A percentile compares a stretch with the other conserved stretches of the same genome.
These are phyloP conservation scores for Orthonevra nobilis DNA, from an alignment of 2,888 invertebrate genomes.

Conservation along the genomic window DNA sequence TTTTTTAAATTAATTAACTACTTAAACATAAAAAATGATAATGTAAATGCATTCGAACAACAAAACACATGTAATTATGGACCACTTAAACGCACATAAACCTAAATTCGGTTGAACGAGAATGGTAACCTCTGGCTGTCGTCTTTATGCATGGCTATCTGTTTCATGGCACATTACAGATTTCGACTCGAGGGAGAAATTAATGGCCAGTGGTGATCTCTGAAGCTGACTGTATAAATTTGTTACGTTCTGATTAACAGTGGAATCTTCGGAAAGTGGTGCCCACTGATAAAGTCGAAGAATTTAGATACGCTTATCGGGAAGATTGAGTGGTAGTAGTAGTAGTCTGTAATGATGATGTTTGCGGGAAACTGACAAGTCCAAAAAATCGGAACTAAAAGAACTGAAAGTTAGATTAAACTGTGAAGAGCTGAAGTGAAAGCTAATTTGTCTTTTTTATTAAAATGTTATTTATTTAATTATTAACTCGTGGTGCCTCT, in stretches of 20 bases:
- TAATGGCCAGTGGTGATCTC: constrained; percentile 19
- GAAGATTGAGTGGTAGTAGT: too few relatives aligned
- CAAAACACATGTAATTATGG: constrained; percentile 46
- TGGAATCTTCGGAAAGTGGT: neutral
- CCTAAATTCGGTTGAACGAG: constrained; percentile 35
- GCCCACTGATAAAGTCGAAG: constrained; percentile 22
- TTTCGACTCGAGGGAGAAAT: neutral
- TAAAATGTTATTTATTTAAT: too few relatives aligned
- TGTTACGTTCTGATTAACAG: constrained; percentile 1
- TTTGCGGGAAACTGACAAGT: too few relatives aligned
- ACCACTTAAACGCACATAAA: constrained; percentile 50
- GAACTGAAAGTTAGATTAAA: too few relatives aligned
- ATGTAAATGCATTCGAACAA: neutral
- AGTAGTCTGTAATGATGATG: too few relatives aligned
- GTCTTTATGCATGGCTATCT: constrained; percentile 9
- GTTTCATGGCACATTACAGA: constrained; percentile 1
- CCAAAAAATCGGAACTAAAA: too few relatives aligned
- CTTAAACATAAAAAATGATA: constrained; percentile 15
- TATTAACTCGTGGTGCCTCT: too few relatives aligned
- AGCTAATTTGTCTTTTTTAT: too few relatives aligned
- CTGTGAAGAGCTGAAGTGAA: too few relatives aligned
- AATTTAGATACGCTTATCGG: constrained; percentile 4
- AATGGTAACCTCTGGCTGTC: constrained; percentile 21
- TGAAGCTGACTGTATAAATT: neutral
- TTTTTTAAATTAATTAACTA: constrained; percentile 27